Evolutionary conservation across 2,888 invertebrate genomes (phyloP).

Genomic region (Isoperla grammatica): DNA sequence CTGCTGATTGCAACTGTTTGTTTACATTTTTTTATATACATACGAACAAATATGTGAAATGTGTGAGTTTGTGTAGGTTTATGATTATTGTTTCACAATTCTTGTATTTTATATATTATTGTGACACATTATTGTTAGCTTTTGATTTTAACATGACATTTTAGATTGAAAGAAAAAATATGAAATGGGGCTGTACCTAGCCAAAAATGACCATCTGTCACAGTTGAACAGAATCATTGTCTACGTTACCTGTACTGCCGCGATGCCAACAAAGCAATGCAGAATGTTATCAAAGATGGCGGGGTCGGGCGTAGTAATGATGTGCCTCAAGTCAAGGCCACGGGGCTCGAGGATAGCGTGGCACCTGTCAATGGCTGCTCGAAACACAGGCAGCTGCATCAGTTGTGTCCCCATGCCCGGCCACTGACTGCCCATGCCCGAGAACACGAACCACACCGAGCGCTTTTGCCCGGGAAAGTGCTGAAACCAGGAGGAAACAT

Average conservation of each 20-base stretch:
- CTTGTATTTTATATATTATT: no score
- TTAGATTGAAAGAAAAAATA: neutral
- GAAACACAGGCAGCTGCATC: slow-evolving; percentile 61
- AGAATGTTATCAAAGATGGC: slow-evolving; percentile 58
- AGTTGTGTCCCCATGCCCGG: slow-evolving; percentile 60
- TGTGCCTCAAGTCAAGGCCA: slow-evolving; percentile 56
- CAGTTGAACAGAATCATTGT: no score
- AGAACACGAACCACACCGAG: slow-evolving; percentile 62
- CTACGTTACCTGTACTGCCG: slow-evolving; percentile 50
- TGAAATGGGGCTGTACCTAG: no score
- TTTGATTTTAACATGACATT: neutral
- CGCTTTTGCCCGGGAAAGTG: slow-evolving; percentile 33
- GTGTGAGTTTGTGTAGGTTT: no score
- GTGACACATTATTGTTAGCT: neutral
- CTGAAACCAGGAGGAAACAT: slow-evolving; percentile 13
- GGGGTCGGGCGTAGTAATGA: slow-evolving; percentile 56
- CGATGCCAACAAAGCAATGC: slow-evolving; percentile 67
- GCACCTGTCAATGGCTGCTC: slow-evolving; percentile 54
- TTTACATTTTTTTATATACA: no score
- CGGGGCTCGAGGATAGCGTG: slow-evolving; percentile 53
- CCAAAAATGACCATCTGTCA: no score
- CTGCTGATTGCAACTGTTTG: no score
- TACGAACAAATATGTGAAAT: no score
- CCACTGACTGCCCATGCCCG: slow-evolving; percentile 75
- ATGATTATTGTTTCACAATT: no score